Conservation (phyloP, 2,888 invertebrate genomes). For the Drymonia ruficornis region DNA sequence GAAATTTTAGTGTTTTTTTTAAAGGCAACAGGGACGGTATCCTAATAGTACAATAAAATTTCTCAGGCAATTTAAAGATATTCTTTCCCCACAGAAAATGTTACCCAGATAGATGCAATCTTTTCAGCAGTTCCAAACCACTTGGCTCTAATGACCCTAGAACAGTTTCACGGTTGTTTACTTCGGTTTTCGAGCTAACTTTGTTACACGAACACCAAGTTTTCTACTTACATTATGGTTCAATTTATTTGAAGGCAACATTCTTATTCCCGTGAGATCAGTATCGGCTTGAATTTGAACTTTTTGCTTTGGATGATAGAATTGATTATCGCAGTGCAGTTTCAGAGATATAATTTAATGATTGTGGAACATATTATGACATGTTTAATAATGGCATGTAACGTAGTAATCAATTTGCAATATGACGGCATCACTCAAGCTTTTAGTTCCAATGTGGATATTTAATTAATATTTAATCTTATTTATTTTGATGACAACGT, state of each 20-base stretch:
- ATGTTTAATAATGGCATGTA: too few species aligned
- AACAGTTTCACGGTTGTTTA: constrained; percentile 48
- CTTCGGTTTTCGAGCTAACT: constrained; percentile 37
- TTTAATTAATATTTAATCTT: too few species aligned
- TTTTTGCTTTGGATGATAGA: background rate
- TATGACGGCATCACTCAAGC: too few species aligned
- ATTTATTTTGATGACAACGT: too few species aligned
- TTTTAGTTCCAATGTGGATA: too few species aligned
- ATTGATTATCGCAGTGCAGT: background rate
- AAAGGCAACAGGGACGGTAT: too few species aligned
- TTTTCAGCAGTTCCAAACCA: constrained; percentile 39
- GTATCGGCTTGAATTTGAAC: constrained; percentile 7
- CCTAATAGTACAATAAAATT: too few species aligned
- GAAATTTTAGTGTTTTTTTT: too few species aligned
- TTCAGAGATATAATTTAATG: too few species aligned
- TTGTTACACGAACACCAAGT: constrained; percentile 33
- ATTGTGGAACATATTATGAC: too few species aligned
- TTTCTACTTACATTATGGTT: constrained; percentile 38
- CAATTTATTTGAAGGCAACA: constrained; percentile 29
- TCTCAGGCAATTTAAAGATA: background rate
- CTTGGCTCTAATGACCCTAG: constrained; percentile 44
- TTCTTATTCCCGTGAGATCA: constrained; percentile 12
- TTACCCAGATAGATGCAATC: constrained; percentile 32
- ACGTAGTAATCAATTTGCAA: too few species aligned
- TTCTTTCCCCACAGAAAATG: constrained; percentile 19